Evolutionary conservation across 2,113 vertebrate species (phyloP).

Genomic region (Amazona vittata): DNA sequence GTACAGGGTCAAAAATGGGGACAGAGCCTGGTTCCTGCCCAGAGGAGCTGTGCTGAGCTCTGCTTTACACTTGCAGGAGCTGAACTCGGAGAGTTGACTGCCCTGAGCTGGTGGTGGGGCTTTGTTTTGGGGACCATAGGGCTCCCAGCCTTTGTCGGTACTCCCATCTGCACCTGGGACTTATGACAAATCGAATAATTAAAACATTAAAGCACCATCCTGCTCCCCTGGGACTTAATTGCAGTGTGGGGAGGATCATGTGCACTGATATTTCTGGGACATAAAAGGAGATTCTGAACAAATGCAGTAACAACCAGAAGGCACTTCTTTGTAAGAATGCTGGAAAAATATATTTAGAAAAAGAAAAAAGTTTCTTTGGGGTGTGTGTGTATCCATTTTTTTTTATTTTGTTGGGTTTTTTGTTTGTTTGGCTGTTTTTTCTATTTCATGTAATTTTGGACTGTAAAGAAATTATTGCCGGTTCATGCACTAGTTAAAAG

Average conservation of each 20-base stretch:
- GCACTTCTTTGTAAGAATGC: not conserved
- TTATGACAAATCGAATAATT: accelerated
- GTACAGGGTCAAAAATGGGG: accelerated
- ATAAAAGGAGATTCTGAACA: not conserved
- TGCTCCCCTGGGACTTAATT: not conserved
- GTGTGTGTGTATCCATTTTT: too few relatives aligned
- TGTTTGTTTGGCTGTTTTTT: not conserved
- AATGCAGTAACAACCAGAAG: not conserved
- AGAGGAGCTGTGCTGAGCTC: not conserved
- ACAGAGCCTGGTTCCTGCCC: accelerated
- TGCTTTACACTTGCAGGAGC: too few relatives aligned
- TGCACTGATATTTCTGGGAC: not conserved
- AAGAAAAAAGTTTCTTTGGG: not conserved
- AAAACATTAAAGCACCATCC: not conserved
- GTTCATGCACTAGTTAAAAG: not conserved
- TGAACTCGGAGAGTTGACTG: accelerated
- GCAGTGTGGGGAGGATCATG: not conserved
- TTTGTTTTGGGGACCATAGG: accelerated
- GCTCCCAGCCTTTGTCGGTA: not conserved
- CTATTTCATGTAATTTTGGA: not conserved
- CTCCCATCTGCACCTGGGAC: not conserved
- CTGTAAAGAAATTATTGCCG: not conserved
- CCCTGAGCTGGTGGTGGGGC: not conserved
- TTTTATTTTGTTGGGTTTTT: too few relatives aligned
- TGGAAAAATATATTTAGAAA: not conserved